Conservation (phyloP, 35 echinoderm and acorn worm genomes). For the Lytechinus pictus region DNA sequence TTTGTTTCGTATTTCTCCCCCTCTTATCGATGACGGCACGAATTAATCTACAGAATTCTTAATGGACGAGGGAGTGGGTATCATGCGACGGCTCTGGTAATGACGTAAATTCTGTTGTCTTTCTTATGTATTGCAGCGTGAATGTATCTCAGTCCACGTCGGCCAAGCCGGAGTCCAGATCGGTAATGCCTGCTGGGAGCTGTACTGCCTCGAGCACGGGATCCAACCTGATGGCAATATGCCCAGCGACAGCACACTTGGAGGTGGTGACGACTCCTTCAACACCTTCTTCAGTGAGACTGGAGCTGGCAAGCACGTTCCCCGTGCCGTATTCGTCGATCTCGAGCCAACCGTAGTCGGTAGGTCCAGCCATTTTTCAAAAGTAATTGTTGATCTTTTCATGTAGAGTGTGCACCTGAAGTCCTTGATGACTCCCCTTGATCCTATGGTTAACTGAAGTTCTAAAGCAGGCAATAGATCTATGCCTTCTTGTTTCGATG, state of each 20-base stretch:
- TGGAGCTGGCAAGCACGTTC: slow-evolving; percentile 65
- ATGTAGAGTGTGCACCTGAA: too few species aligned
- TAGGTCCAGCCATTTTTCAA: slow-evolving; percentile 16
- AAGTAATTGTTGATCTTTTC: too few species aligned
- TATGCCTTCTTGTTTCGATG: too few species aligned
- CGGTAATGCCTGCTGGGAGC: slow-evolving; percentile 89
- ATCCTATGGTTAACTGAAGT: too few species aligned
- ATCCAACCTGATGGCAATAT: slow-evolving; percentile 81
- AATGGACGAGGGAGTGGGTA: too few species aligned
- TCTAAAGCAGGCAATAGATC: too few species aligned
- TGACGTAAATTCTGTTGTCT: background rate
- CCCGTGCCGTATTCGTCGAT: slow-evolving; percentile 75
- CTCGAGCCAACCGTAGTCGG: slow-evolving; percentile 81
- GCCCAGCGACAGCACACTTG: slow-evolving; percentile 39
- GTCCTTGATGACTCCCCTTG: too few species aligned
- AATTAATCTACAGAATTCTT: too few species aligned
- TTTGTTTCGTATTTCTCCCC: too few species aligned
- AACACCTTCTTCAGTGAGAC: slow-evolving; percentile 90
- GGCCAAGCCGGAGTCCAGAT: slow-evolving; percentile 79
- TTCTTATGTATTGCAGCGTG: slow-evolving; percentile 53
- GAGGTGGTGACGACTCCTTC: slow-evolving; percentile 52
- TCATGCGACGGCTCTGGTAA: too few species aligned
- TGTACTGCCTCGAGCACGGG: slow-evolving; percentile 86
- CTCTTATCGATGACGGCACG: too few species aligned
- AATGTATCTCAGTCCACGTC: slow-evolving; percentile 74